phyloP scores from a whole-genome alignment of 2,113 vertebrate genomes.

The Rynchops niger region DNA sequence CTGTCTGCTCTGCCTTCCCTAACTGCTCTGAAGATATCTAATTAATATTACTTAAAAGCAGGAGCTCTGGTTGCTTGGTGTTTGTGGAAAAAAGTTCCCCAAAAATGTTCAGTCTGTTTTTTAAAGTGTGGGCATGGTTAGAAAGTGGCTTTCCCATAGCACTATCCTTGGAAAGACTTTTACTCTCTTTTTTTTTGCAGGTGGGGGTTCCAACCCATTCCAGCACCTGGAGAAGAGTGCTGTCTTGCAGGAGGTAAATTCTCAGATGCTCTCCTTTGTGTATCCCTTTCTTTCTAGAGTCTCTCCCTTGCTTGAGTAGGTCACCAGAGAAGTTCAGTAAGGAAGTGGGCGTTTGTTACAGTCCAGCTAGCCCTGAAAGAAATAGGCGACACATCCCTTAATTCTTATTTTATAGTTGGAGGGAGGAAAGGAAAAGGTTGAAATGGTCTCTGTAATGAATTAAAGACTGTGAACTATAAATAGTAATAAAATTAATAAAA shows the following conservation, averaged over 20 bases:
- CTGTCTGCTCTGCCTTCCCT: neutral
- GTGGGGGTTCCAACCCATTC: conserved; percentile 81
- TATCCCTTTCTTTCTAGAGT: neutral
- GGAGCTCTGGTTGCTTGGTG: neutral
- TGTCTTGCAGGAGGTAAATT: conserved; percentile 82
- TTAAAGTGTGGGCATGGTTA: neutral
- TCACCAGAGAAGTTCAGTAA: neutral
- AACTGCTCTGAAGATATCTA: neutral
- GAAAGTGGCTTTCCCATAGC: neutral
- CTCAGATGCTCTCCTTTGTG: neutral
- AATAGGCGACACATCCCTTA: neutral
- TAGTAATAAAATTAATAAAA: neutral
- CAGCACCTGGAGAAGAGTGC: conserved; percentile 84
- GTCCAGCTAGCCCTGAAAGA: neutral
- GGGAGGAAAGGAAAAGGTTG: neutral
- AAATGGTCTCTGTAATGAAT: neutral
- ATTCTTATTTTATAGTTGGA: neutral
- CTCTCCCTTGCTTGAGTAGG: neutral
- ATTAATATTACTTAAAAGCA: neutral
- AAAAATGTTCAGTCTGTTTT: neutral
- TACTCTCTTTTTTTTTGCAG: conserved; percentile 42
- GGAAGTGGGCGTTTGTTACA: neutral
- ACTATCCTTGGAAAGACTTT: neutral
- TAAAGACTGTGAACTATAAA: neutral
- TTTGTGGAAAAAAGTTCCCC: neutral